These are phyloP conservation scores for Philonicus albiceps DNA, from an alignment of 2,888 invertebrate species.

Conservation along the genomic window DNA sequence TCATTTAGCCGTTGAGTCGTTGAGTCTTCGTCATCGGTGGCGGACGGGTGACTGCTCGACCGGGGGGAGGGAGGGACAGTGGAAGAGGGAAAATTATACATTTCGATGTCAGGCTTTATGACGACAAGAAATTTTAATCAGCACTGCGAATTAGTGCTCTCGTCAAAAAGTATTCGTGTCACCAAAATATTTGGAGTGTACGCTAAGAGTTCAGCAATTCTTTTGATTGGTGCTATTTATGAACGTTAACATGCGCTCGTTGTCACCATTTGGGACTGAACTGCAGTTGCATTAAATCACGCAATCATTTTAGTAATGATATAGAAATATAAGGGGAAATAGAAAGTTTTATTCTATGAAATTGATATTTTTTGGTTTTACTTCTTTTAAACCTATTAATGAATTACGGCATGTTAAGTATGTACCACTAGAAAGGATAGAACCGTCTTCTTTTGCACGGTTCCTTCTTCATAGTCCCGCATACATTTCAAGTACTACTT, in stretches of 20 bases:
- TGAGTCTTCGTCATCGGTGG: background rate
- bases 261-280: background rate
- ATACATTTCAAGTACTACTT: no score
- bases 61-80: background rate
- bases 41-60: background rate
- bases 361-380: no score
- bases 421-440: no score
- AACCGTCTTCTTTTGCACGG: no score
- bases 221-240: slow-evolving; percentile 9
- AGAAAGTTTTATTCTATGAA: background rate
- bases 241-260: background rate
- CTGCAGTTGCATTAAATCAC: background rate
- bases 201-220: background rate
- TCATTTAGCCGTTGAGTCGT: background rate
- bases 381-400: no score
- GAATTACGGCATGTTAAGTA: no score
- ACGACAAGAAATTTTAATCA: slow-evolving; percentile 26
- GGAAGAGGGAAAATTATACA: background rate
- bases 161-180: slow-evolving; percentile 21
- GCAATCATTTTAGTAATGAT: background rate
- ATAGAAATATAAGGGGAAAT: background rate
- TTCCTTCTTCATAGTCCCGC: no score
- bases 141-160: background rate
- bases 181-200: slow-evolving; percentile 19
- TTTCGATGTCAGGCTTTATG: slow-evolving; percentile 26